Percentiles rank a stretch among this genome's conserved stretches.
Evolutionary conservation across 2,113 vertebrate species (phyloP).

Genomic region (Progne subis): DNA sequence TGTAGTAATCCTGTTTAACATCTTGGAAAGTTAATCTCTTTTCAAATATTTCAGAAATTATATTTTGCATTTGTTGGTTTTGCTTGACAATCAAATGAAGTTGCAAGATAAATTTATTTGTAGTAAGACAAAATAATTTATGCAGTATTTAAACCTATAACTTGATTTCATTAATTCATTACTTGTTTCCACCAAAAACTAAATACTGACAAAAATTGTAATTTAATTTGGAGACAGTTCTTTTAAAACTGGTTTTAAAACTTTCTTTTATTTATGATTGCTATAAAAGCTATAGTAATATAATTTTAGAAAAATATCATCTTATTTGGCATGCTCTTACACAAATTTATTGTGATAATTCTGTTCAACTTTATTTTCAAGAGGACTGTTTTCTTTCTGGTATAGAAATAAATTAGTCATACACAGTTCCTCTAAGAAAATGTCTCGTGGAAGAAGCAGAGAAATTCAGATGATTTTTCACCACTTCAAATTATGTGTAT

Average conservation of each 20-base stretch:
- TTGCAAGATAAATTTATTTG: not conserved
- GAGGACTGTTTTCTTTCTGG: not conserved
- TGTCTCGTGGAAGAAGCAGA: not conserved
- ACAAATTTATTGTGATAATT: not conserved
- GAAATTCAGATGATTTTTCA: constrained; percentile 37
- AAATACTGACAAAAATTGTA: not conserved
- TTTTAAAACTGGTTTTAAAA: not conserved
- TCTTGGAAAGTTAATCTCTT: not conserved
- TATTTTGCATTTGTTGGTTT: not conserved
- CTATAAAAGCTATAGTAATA: not conserved
- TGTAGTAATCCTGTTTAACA: not conserved
- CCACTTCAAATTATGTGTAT: constrained; percentile 45
- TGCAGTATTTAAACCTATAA: not conserved
- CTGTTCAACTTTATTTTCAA: not conserved
- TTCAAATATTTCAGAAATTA: not conserved
- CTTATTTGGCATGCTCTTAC: not conserved
- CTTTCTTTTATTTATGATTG: not conserved
- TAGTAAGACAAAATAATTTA: not conserved
- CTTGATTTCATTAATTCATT: not conserved
- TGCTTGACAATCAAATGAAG: not conserved
- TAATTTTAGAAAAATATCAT: not conserved
- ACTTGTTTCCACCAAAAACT: not conserved
- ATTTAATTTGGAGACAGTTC: not conserved
- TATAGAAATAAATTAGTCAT: not conserved
- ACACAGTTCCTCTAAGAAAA: not conserved